Percentiles rank a stretch among this genome's conserved stretches.
Conservation (phyloP, 2,888 invertebrate species). For the Xestia ashworthii region DNA sequence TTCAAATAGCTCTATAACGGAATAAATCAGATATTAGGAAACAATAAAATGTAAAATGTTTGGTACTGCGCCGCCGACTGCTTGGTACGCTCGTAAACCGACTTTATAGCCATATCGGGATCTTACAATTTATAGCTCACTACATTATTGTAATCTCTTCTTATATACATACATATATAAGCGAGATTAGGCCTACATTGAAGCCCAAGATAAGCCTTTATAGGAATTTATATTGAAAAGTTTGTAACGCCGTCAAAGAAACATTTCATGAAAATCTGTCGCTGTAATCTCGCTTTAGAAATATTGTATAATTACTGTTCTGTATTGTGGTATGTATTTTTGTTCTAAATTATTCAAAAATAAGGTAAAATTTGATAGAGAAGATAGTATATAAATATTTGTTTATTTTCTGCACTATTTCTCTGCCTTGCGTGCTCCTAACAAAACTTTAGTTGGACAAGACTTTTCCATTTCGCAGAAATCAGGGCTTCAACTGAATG, state of each 20-base stretch:
- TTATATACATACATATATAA: conserved; percentile 50
- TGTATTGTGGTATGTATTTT: conserved; percentile 11
- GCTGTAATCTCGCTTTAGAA: conserved; percentile 43
- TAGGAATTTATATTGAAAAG: conserved; percentile 64
- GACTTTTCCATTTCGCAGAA: conserved; percentile 34
- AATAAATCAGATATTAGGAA: conserved; percentile 62
- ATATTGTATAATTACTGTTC: conserved; percentile 46
- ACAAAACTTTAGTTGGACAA: conserved; percentile 15
- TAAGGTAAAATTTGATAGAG: background rate
- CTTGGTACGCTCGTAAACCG: conserved; percentile 62
- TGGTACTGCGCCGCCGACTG: conserved; percentile 44
- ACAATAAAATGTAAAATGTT: conserved; percentile 63
- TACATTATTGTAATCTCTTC: conserved; percentile 67
- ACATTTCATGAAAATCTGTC: conserved; percentile 43
- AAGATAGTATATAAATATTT: background rate
- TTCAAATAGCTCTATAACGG: conserved; percentile 39
- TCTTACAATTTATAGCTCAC: conserved; percentile 67
- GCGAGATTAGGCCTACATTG: conserved; percentile 46
- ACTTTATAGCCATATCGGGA: conserved; percentile 65
- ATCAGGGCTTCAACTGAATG: conserved; percentile 21
- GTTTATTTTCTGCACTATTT: background rate
- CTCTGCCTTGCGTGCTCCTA: conserved; percentile 9
- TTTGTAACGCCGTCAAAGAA: conserved; percentile 52
- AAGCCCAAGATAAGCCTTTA: conserved; percentile 54
- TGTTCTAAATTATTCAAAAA: background rate